Evolutionary conservation across 2,888 invertebrate species (phyloP).

Genomic region (Netelia melanura): DNA sequence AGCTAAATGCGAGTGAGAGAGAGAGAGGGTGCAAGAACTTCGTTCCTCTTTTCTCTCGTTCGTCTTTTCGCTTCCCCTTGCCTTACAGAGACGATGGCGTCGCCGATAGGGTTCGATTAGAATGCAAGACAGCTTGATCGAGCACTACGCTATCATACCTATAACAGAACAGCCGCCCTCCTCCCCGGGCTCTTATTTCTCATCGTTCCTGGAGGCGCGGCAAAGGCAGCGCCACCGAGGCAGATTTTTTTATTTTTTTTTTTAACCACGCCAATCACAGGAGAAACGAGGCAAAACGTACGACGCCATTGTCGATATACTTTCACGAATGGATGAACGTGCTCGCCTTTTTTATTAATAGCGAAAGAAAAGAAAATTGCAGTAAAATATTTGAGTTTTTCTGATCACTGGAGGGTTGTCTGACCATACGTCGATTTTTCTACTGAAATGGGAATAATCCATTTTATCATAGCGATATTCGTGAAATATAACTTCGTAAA

Average conservation of each 20-base stretch:
- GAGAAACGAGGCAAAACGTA: conserved; percentile 2
- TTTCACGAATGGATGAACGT: neutral
- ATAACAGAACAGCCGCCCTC: conserved; percentile 34
- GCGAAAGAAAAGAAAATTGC: conserved; percentile 7
- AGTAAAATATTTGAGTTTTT: neutral
- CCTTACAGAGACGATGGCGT: conserved; percentile 37
- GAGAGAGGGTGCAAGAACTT: conserved; percentile 13
- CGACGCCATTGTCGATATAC: neutral
- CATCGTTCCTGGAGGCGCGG: conserved; percentile 6
- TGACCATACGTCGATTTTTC: conserved; percentile 30
- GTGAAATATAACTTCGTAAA: too few relatives aligned
- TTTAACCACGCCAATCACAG: conserved; percentile 42
- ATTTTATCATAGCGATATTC: neutral
- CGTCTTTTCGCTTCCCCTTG: conserved; percentile 42
- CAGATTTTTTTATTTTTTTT: conserved; percentile 21
- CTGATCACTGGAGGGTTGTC: neutral
- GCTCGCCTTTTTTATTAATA: neutral
- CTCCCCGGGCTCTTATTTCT: conserved; percentile 31
- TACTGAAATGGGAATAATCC: neutral
- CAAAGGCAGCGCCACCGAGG: neutral
- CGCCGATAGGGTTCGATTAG: conserved; percentile 70
- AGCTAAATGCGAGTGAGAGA: neutral
- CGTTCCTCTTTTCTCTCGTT: conserved; percentile 30
- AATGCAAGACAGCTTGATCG: conserved; percentile 78
- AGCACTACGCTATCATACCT: conserved; percentile 72